A percentile compares a stretch with the other conserved stretches of the same genome.
Evolutionary conservation across 2,888 invertebrate species (phyloP).

Genomic region (Malthinus seriepunctatus): DNA sequence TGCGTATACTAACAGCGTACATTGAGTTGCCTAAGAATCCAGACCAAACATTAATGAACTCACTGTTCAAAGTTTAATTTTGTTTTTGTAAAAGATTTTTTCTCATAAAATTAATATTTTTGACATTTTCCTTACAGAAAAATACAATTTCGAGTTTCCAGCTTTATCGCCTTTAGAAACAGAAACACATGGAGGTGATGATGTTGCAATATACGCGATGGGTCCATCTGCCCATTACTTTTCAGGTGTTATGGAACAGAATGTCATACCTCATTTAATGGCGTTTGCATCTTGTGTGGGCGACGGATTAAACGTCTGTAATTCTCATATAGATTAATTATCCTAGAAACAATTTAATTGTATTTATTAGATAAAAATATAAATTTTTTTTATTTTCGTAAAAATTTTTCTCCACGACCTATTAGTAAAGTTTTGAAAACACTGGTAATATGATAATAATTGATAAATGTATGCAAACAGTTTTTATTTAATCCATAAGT

Average conservation of each 20-base stretch:
- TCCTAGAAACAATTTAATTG: background rate
- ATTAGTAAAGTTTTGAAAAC: no score
- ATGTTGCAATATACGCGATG: slow-evolving; percentile 75
- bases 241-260: slow-evolving; percentile 78
- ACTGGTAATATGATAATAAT: no score
- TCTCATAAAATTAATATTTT: no score
- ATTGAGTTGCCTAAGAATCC: no score
- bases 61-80: no score
- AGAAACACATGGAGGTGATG: slow-evolving; percentile 78
- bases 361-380: background rate
- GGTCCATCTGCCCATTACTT: slow-evolving; percentile 83
- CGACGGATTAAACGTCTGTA: slow-evolving; percentile 50
- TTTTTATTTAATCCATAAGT: no score
- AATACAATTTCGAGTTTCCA: slow-evolving; percentile 58
- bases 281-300: slow-evolving; percentile 77
- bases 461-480: no score
- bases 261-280: slow-evolving; percentile 75
- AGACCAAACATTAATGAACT: no score
- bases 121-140: no score
- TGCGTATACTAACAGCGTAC: no score
- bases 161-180: slow-evolving; percentile 61
- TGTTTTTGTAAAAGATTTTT: no score
- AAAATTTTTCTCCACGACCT: no score
- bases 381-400: background rate
- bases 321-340: background rate